A percentile compares a stretch with the other conserved stretches of the same genome.
phyloP scores from a whole-genome alignment of 2,888 invertebrate genomes.

The Drosophila fungiperda region DNA sequence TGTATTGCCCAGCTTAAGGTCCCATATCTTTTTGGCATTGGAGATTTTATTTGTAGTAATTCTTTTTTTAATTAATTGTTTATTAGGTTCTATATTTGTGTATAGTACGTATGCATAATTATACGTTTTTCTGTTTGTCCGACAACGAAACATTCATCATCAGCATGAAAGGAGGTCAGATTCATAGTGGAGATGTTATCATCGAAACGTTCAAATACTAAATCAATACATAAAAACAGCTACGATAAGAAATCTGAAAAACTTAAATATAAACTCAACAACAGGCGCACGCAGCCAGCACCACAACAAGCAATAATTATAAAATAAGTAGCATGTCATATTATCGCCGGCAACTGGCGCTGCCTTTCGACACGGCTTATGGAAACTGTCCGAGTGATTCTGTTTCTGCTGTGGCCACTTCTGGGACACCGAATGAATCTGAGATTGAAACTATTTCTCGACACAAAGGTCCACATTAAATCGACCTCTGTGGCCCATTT shows the following conservation, averaged over 20 bases:
- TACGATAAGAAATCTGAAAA: slow-evolving; percentile 83
- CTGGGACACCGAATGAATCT: not conserved
- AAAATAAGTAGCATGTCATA: slow-evolving; percentile 72
- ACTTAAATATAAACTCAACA: slow-evolving; percentile 81
- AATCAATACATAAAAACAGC: slow-evolving; percentile 84
- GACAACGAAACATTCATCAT: slow-evolving; percentile 45
- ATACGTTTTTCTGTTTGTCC: slow-evolving; percentile 8
- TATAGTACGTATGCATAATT: slow-evolving; percentile 1
- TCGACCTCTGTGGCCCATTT: slow-evolving; percentile 3
- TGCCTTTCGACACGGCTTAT: slow-evolving; percentile 60
- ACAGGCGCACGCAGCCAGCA: slow-evolving; percentile 27
- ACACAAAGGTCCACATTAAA: slow-evolving; percentile 25
- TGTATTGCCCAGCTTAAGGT: not conserved
- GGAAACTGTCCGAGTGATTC: slow-evolving; percentile 42
- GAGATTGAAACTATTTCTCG: not conserved
- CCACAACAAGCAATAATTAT: slow-evolving; percentile 62
- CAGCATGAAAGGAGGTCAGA: slow-evolving; percentile 82
- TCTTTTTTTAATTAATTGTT: slow-evolving; percentile 3
- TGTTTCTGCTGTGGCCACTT: not conserved
- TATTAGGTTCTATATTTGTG: slow-evolving; percentile 35
- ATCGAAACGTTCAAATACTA: slow-evolving; percentile 82
- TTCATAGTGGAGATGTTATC: slow-evolving; percentile 83
- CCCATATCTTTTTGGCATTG: slow-evolving; percentile 10
- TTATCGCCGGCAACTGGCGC: slow-evolving; percentile 55
- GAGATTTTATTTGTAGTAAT: not conserved